Conservation (phyloP, 2,113 vertebrate genomes). For the Illadopsis cleaveri region DNA sequence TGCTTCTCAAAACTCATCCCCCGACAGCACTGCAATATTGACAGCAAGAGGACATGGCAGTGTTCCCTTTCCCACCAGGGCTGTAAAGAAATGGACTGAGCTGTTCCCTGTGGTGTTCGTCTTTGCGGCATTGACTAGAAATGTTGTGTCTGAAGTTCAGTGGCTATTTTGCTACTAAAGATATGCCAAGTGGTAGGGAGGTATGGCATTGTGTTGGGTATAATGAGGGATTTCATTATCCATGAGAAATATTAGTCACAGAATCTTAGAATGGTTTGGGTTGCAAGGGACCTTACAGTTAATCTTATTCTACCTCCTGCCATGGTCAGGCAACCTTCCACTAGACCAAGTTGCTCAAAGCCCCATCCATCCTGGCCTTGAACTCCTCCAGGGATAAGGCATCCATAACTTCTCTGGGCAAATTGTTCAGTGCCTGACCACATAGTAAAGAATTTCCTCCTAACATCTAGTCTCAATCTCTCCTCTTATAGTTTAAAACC, state of each 20-base stretch:
- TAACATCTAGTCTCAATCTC: not conserved
- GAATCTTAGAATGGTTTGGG: not conserved
- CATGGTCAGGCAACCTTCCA: not conserved
- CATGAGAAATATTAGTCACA: not conserved
- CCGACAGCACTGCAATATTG: not conserved
- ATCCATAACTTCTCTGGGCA: not conserved
- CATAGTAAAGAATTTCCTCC: not conserved
- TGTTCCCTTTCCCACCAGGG: not conserved
- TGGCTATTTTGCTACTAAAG: not conserved
- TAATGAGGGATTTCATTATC: not conserved
- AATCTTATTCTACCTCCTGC: not conserved
- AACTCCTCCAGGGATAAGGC: not conserved
- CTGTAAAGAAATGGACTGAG: not conserved
- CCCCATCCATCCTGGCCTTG: not conserved
- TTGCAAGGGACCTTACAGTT: not conserved
- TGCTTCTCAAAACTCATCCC: not conserved
- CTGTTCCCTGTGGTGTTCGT: fast-evolving
- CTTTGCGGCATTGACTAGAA: not conserved
- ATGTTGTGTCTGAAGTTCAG: not conserved
- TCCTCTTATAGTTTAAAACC: not conserved
- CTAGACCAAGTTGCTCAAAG: not conserved
- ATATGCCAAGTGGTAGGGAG: not conserved
- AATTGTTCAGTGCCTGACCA: not conserved
- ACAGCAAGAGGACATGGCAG: not conserved
- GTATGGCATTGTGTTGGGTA: not conserved